phyloP scores from a whole-genome alignment of 2,113 vertebrate genomes.

The Tenrec ecaudatus region DNA sequence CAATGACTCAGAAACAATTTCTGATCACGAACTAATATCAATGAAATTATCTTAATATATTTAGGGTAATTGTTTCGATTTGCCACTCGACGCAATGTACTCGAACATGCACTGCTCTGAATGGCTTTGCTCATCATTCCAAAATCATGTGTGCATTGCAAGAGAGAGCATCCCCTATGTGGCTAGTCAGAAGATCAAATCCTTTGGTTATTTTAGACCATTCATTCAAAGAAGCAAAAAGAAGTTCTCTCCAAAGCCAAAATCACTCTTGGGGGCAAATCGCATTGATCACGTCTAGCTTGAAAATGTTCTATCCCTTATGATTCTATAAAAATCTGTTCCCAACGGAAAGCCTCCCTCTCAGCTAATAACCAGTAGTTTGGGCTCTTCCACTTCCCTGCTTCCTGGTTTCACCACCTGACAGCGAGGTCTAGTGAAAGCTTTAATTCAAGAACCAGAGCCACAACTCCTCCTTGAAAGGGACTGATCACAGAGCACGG shows the following conservation, averaged over 20 bases:
- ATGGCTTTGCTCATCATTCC: conserved; percentile 46
- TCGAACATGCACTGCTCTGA: conserved; percentile 27
- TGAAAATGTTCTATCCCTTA: conserved; percentile 51
- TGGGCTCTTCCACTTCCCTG: not conserved
- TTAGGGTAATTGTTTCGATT: conserved; percentile 54
- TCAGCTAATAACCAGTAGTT: not conserved
- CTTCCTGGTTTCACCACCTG: not conserved
- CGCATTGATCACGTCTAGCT: not conserved
- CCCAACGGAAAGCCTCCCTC: conserved; percentile 10
- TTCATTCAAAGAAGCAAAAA: conserved; percentile 50
- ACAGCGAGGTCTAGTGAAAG: not conserved
- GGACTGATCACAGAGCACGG: not conserved
- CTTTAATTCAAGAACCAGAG: not conserved
- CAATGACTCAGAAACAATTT: conserved; percentile 44
- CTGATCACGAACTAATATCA: conserved; percentile 46
- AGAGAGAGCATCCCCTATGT: conserved; percentile 22
- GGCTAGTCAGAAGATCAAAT: conserved; percentile 32
- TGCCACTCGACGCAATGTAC: conserved; percentile 7
- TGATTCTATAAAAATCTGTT: conserved; percentile 38
- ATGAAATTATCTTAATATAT: conserved; percentile 63
- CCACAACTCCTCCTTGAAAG: not conserved
- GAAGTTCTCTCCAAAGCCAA: conserved; percentile 25
- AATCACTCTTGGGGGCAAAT: conserved; percentile 32
- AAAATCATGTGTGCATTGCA: not conserved
- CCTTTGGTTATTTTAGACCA: conserved; percentile 48